phyloP scores from a whole-genome alignment of 2,113 vertebrate genomes.

The Aegotheles bennettii region DNA sequence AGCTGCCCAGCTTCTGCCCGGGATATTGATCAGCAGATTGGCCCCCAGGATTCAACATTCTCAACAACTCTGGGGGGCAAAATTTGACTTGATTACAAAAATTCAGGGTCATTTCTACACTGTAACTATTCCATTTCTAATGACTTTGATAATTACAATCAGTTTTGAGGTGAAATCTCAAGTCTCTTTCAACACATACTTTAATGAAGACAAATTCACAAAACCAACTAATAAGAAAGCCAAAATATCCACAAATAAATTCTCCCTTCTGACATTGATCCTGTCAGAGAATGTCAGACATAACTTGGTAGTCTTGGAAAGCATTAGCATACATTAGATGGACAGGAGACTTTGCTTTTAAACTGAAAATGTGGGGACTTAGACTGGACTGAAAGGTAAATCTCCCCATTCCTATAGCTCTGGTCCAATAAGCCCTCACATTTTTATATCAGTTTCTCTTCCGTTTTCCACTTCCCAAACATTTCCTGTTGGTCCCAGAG shows the following conservation, averaged over 20 bases:
- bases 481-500: rapidly evolving
- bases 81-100: neutral
- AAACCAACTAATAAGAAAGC: neutral
- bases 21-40: neutral
- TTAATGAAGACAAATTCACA: neutral
- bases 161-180: neutral
- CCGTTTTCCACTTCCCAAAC: neutral
- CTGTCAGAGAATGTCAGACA: neutral
- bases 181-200: neutral
- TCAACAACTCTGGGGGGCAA: neutral
- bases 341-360: neutral
- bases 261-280: neutral
- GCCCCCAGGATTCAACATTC: neutral
- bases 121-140: neutral
- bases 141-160: neutral
- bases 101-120: neutral
- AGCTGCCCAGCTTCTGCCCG: neutral
- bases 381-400: neutral
- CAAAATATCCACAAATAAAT: neutral
- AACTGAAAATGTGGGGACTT: neutral
- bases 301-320: neutral
- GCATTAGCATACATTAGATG: rapidly evolving
- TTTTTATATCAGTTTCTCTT: neutral
- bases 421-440: neutral
- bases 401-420: neutral